These are phyloP conservation scores for Regulus satrapa DNA, from an alignment of 2,113 vertebrate species.

Conservation along the genomic window DNA sequence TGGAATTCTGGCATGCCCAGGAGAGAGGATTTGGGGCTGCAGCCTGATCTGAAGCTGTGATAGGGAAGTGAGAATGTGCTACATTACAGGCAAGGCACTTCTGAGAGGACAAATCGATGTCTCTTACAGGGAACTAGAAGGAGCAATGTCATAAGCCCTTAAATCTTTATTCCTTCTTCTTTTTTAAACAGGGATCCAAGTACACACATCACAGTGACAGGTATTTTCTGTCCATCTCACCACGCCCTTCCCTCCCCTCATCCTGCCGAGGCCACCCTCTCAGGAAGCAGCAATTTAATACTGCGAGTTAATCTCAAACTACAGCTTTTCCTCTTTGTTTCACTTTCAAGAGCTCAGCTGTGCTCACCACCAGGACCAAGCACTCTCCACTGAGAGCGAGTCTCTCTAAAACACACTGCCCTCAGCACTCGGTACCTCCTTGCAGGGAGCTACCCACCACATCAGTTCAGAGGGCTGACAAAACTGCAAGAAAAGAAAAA, in stretches of 20 bases:
- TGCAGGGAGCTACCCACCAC: not conserved
- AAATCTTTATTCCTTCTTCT: not conserved
- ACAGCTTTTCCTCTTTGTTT: not conserved
- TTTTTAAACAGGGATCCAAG: not conserved
- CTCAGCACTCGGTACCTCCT: not conserved
- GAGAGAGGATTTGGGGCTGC: not conserved
- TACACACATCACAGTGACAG: not conserved
- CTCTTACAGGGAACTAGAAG: not conserved
- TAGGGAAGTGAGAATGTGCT: not conserved
- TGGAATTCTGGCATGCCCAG: not conserved
- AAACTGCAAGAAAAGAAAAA: not conserved
- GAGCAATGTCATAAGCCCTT: not conserved
- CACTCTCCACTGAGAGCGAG: accelerated
- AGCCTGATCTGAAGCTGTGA: not conserved
- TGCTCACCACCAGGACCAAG: not conserved
- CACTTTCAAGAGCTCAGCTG: not conserved
- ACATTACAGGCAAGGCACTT: not conserved
- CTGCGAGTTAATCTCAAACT: not conserved
- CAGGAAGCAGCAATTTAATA: not conserved
- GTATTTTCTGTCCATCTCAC: not conserved
- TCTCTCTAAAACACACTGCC: not conserved
- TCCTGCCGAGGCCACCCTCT: not conserved
- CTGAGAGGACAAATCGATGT: accelerated
- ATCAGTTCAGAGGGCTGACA: not conserved
- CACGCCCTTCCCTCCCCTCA: not conserved